Base-by-base conservation (phyloP, 2,888 invertebrate species). In the Cerastoderma edule region DNA sequence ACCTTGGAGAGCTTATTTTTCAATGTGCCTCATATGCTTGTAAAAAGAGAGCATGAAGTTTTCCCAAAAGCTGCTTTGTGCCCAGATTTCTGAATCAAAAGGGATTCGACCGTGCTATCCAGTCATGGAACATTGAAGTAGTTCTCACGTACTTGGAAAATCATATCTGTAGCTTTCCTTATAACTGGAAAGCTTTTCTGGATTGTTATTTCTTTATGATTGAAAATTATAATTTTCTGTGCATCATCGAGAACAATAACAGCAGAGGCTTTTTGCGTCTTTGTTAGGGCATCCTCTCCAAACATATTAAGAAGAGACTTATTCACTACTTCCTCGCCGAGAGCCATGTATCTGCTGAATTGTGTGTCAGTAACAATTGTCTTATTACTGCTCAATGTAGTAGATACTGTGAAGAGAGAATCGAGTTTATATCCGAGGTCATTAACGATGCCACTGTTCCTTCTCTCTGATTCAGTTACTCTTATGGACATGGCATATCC, bases 211-310 rank as follows among this genome's bases (percentile, higher is more conserved):
- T 24, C 63, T 35, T 19, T 27, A 63, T 2, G 63, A 63, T 10
- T 35, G 53, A n/a, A 24, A 22, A 53, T 53, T 16, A 53, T 53
- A 22, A 6, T 53, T 22, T 53, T 53, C 24, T 16, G n/a, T n/a
- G 39, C 63, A 35, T 39, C 63, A 63, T 63, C 63, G n/a, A 63
- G 22, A 60, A 63, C 24, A 35, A 63, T 35, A 24, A 35, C 63
- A 35, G 22, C 35, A 63, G 16, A 13, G 10, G 35, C 8, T 22
- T 63, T 63, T 13, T 2, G 24, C 1, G 39, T 27, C 22, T 39
- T 39, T n/a, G 63, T 63, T 22, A n/a, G n/a, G 10, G 63, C 39
- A 63, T 63, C 39, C 24, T 63, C 63, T 24, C 63, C 63, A 63
- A 63, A 63, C 35, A 63, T 63, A n/a, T 32, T 16, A 2, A 32